phyloP scores from a whole-genome alignment of 1,140 invertebrate genomes.

The Stegodyphus dumicola region DNA sequence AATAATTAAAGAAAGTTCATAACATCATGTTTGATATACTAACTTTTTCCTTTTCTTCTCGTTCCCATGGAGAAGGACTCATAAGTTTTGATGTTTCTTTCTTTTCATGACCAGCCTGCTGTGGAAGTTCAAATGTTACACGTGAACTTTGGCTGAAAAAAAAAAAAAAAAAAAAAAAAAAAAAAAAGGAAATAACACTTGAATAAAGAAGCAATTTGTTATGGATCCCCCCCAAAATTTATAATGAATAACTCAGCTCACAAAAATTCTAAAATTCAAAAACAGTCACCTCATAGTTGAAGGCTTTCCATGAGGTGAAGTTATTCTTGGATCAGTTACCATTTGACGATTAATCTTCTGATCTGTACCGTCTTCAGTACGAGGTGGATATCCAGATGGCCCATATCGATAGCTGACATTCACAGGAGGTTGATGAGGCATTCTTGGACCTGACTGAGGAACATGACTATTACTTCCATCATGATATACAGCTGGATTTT shows the following conservation, averaged over 20 bases:
- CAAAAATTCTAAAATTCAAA: not conserved
- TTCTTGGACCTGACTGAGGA: slow-evolving; percentile 1
- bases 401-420: slow-evolving; percentile 63
- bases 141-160: slow-evolving; percentile 33
- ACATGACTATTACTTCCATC: not conserved
- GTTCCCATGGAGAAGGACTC: slow-evolving; percentile 85
- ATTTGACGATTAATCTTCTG: slow-evolving; percentile 17
- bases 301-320: slow-evolving; percentile 24
- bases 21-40: slow-evolving; percentile 20
- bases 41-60: slow-evolving; percentile 87
- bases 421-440: slow-evolving; percentile 44
- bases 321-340: slow-evolving; percentile 34
- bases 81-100: slow-evolving; percentile 60
- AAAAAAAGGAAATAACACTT: not conserved
- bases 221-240: too few relatives aligned
- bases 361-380: slow-evolving; percentile 14
- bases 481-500: slow-evolving; percentile 2
- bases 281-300: slow-evolving; percentile 22
- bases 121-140: slow-evolving; percentile 32
- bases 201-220: too few relatives aligned
- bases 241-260: not conserved
- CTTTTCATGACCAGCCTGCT: slow-evolving; percentile 35
- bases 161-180: not conserved
- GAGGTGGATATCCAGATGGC: slow-evolving; percentile 62
- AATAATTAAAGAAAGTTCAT: too few relatives aligned